A percentile compares a stretch with the other conserved stretches of the same genome.
Evolutionary conservation across 2,797 vertebrate species (phyloP).

Genomic region (Pangasius sanitwongsei): DNA sequence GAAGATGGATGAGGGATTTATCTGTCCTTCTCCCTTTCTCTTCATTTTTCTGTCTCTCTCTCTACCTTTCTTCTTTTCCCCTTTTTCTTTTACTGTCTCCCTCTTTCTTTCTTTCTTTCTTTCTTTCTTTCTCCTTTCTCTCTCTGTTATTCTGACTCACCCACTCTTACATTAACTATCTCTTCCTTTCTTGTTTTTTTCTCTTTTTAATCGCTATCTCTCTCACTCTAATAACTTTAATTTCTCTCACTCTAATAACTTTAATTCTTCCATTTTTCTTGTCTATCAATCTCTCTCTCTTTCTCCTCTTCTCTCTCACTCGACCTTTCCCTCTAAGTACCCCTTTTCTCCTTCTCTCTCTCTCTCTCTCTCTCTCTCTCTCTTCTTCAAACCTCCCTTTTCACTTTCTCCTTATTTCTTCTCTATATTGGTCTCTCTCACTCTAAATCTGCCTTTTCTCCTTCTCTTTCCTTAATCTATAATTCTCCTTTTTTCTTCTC

Average conservation of each 20-base stretch:
- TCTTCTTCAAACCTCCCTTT: neutral
- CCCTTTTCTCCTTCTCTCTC: neutral
- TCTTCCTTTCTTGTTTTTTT: neutral
- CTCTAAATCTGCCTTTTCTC: neutral
- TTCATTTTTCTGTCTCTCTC: neutral
- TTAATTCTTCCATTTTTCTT: neutral
- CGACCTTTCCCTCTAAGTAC: neutral
- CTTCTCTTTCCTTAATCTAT: neutral
- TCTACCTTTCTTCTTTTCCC: conserved; percentile 31
- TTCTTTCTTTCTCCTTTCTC: conserved; percentile 50
- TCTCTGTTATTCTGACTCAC: conserved; percentile 11
- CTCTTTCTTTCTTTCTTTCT: neutral
- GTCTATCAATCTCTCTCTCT: neutral
- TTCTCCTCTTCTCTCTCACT: neutral
- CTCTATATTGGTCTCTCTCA: neutral
- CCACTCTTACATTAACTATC: neutral
- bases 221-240: neutral
- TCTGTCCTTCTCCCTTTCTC: neutral
- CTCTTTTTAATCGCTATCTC: neutral
- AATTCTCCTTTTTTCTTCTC: neutral
- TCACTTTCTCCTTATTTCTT: neutral
- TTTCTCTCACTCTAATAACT: neutral
- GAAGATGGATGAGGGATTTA: conserved; percentile 9
- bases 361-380: neutral
- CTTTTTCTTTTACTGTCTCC: neutral